Evolutionary conservation across 2,888 invertebrate species (phyloP), one percentile per base, ranked within the genome.

Genomic region (Ormyrus nitidulus): DNA sequence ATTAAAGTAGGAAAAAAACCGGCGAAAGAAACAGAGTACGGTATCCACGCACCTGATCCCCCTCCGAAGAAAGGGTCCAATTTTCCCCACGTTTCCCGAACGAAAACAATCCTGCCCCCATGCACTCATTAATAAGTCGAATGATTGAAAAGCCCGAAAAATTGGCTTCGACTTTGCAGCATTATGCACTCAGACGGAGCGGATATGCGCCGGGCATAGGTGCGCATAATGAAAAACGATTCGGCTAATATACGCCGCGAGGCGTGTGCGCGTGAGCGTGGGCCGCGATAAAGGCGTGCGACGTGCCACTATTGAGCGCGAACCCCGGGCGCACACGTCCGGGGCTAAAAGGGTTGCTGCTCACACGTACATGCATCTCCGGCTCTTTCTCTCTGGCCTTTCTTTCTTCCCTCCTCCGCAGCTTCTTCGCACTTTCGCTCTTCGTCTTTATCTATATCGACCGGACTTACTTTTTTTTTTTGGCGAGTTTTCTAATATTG

Each of bases 281-380:
- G 71, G 79, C 73, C 79, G 83, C 82, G 84, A 86, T 85, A 84
- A 85, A 86, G 85, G 85, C 85, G 84, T 0, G 19, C 85, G 86
- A 85, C 84, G 85, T 80, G 81, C 71, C 77, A 80, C 82, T 80
- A 83, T 82, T 79, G 83, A 82, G 76, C 83, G 83, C 81, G 82
- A 83, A 81, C 84, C 84, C 85, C 13, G 19, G 19, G 19, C 19
- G 19, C 19, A 19, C 19, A 19, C 1, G 19, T 19, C 19, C 19
- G 19, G 19, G 8, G 13, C 11, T 5, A 13, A 53, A 73, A 66
- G 74, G 74, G 66, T 74, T 74, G 65, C 58, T 9, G 46, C 46
- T 9, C 34, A 53, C 51, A 59, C n/a, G 6, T 34, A 77, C 76
- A 72, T 81, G 83, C 83, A 81, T 82, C 82, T 81, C 65, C 76